phyloP scores from a whole-genome alignment of 2,797 vertebrate genomes.

The Pteropus rufus region DNA sequence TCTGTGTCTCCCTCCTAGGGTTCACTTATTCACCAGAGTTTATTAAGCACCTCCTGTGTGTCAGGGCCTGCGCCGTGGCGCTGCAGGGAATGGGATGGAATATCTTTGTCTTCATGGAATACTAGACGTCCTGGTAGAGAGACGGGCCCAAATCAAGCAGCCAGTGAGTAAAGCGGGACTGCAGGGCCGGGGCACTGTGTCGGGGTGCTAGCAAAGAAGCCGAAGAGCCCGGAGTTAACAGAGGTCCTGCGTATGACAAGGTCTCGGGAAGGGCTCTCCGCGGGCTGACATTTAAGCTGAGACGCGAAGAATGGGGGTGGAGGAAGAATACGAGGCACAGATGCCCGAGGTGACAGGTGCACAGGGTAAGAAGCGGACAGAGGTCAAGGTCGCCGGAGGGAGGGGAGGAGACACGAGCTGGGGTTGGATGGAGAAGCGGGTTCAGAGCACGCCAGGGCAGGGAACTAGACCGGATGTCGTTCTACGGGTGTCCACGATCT shows the following conservation, averaged over 20 bases:
- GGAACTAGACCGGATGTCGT: not conserved
- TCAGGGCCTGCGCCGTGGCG: no score
- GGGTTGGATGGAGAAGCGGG: rapidly evolving
- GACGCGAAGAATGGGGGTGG: not conserved
- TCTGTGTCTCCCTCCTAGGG: not conserved
- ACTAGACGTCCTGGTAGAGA: not conserved
- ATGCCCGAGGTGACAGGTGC: not conserved
- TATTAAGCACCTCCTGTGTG: not conserved
- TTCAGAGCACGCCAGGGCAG: rapidly evolving
- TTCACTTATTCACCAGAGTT: not conserved
- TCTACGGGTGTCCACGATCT: not conserved
- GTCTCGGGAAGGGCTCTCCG: not conserved
- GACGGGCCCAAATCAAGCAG: not conserved
- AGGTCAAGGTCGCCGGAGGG: rapidly evolving
- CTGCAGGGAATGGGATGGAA: not conserved
- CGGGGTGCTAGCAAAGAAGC: not conserved
- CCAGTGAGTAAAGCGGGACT: rapidly evolving
- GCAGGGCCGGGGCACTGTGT: rapidly evolving
- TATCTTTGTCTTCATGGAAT: rapidly evolving
- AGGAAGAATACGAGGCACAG: not conserved
- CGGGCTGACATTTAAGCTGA: no score
- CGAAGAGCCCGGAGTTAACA: not conserved
- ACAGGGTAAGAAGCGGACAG: not conserved
- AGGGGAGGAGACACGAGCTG: not conserved
- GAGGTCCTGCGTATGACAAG: rapidly evolving